Conservation (phyloP, 2,888 invertebrate genomes). For the Lucinisca nassula region DNA sequence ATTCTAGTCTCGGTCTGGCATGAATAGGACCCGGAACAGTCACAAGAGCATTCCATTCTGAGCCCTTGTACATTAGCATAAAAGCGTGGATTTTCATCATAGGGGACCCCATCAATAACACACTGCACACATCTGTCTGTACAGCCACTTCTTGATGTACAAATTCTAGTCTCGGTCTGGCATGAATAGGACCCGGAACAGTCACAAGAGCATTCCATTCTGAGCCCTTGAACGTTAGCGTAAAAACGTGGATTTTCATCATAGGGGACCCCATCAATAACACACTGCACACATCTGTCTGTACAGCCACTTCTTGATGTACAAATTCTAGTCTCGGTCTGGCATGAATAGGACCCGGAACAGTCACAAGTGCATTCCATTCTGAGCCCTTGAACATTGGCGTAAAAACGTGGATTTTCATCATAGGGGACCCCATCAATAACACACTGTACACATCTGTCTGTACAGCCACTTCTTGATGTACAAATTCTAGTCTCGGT, state of each 20-base stretch:
- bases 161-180: slow-evolving; percentile 46
- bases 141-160: slow-evolving; percentile 68
- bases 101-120: slow-evolving; percentile 70
- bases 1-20: slow-evolving; percentile 52
- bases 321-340: slow-evolving; percentile 47
- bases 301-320: slow-evolving; percentile 68
- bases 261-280: slow-evolving; percentile 62
- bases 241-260: slow-evolving; percentile 13
- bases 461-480: slow-evolving; percentile 27
- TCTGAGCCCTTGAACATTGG: slow-evolving; percentile 27
- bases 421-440: slow-evolving; percentile 43
- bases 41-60: slow-evolving; percentile 52
- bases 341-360: slow-evolving; percentile 62
- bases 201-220: slow-evolving; percentile 52
- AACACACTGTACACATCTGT: slow-evolving; percentile 51
- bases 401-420: slow-evolving; percentile 12
- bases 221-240: slow-evolving; percentile 28
- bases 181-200: slow-evolving; percentile 67
- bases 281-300: slow-evolving; percentile 72
- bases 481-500: slow-evolving; percentile 26
- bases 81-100: slow-evolving; percentile 68
- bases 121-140: slow-evolving; percentile 72
- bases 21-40: slow-evolving; percentile 61
- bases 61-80: slow-evolving; percentile 30
- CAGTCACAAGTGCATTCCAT: slow-evolving; percentile 62